A percentile compares a stretch with the other conserved stretches of the same genome.
These are phyloP conservation scores for Psettodes erumei DNA, from an alignment of 2,113 vertebrate genomes.

Conservation along the genomic window DNA sequence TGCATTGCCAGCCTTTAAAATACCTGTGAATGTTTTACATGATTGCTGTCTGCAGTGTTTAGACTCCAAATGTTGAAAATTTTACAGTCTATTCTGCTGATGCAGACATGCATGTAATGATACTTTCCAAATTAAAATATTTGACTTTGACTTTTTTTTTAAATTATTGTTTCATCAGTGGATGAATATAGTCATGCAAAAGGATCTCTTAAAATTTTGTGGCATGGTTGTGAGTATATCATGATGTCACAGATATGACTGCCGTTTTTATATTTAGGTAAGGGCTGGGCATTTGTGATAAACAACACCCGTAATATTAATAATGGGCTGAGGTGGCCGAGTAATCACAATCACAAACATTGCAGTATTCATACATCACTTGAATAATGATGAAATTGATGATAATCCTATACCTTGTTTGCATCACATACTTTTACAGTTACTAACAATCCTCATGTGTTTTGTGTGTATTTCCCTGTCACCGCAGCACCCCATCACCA, in stretches of 20 bases:
- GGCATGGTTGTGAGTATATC: neutral
- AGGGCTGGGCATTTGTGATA: neutral
- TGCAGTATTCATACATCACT: neutral
- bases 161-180: too few relatives aligned
- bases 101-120: neutral
- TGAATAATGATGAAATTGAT: neutral
- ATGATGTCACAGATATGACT: neutral
- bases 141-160: too few relatives aligned
- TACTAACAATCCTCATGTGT: neutral
- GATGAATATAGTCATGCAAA: neutral
- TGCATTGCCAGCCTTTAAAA: neutral
- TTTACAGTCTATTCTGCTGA: neutral
- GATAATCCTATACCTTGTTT: neutral
- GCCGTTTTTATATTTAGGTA: neutral
- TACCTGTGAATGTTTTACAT: neutral
- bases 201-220: neutral
- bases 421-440: neutral
- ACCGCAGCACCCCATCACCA: conserved; percentile 93
- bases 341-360: neutral
- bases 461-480: neutral
- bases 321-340: neutral
- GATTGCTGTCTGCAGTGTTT: neutral
- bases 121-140: neutral
- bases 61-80: neutral
- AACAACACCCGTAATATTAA: neutral